Conservation (phyloP, 2,888 invertebrate genomes). For the Spicauda simplicius region DNA sequence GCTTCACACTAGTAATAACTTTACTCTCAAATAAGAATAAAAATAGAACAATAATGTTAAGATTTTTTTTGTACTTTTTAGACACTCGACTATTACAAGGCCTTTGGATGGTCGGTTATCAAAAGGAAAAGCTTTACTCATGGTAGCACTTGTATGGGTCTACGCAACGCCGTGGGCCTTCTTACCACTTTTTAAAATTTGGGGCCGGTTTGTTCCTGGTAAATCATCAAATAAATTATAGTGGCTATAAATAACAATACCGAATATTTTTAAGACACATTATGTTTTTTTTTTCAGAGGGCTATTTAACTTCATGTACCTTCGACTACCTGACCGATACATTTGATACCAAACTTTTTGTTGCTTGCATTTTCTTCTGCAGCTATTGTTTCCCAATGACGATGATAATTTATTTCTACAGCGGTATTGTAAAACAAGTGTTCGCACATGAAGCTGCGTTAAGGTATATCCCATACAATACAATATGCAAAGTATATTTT, state of each 20-base stretch:
- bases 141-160: conserved; percentile 89
- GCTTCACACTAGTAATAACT: no score
- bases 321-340: conserved; percentile 93
- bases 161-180: conserved; percentile 93
- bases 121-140: conserved; percentile 90
- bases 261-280: not conserved
- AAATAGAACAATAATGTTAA: no score
- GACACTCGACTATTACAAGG: conserved; percentile 88
- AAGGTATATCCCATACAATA: conserved; percentile 58
- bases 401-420: conserved; percentile 92
- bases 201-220: conserved; percentile 95
- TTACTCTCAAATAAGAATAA: no score
- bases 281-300: conserved; percentile 85
- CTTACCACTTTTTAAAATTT: conserved; percentile 91
- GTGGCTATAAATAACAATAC: no score
- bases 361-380: conserved; percentile 90
- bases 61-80: conserved; percentile 50
- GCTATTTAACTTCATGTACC: conserved; percentile 93
- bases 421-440: conserved; percentile 94
- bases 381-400: conserved; percentile 91
- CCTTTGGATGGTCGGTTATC: conserved; percentile 93
- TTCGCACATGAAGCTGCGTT: conserved; percentile 93
- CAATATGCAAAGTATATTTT: not conserved
- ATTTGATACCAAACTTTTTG: conserved; percentile 91
- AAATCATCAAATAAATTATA: conserved; percentile 26